Evolutionary conservation across 2,888 invertebrate species (phyloP), one percentile per base, ranked within the genome.

Genomic region (Agonum fuliginosum): DNA sequence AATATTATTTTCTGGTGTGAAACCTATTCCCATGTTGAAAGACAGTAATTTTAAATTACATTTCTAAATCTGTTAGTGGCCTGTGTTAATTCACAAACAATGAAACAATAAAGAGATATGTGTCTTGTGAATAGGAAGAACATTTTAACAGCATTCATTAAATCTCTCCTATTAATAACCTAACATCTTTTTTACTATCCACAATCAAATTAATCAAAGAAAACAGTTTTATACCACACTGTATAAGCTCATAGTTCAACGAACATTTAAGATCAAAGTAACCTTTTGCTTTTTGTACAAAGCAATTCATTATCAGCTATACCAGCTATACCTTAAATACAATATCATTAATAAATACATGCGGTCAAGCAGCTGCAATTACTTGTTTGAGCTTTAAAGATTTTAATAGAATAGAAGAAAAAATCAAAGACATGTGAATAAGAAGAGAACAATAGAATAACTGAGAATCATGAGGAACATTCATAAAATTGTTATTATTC

Each of bases 261-360:
- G 54, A 24, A 54, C 54, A 54, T 54, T 54, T 54, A 54, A 54
- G 54, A 54, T 54, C 54, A 54, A 54, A 54, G 54, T 54, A 54
- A 54, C 54, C 24, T 54, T 54, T 54, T 54, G 24, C 54, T 12
- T 54, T 54, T 54, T 54, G 24, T 24, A 54, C 54, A 54, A 54
- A 54, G 54, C 54, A 54, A 54, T 54, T 54, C 54, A 54, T 54
- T 54, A 54, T 24, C 54, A 12, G 24, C 54, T n/a, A 54, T 24
- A 22, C 12, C 54, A 22, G 20, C 54, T 24, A 54, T 54, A 54
- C 54, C 54, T 54, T 54, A 20, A 54, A 54, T 54, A 54, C 54
- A 54, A 54, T 54, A 54, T 22, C 54, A 54, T 54, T 54, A 54
- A 54, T 54, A 54, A n/a, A n/a, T n/a, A n/a, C n/a, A n/a, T n/a